Evolutionary conservation across 1,140 invertebrate genomes (phyloP).

Genomic region (Ceratoteleas bidentatus): DNA sequence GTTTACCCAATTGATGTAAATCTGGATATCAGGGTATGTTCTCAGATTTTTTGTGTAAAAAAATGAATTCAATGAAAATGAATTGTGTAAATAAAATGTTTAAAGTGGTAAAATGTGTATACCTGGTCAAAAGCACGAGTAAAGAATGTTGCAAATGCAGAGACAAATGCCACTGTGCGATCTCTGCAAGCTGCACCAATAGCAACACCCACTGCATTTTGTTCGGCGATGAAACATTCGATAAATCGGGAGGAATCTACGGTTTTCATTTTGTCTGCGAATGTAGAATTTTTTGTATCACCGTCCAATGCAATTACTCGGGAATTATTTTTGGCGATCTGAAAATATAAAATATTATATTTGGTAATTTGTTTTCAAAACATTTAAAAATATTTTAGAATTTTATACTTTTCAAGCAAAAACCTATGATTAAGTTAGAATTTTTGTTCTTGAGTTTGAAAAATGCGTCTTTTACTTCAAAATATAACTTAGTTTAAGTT

Average conservation of each 20-base stretch:
- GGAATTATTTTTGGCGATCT: slow-evolving; percentile 89
- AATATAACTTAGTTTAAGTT: too few species aligned
- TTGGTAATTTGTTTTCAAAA: too few species aligned
- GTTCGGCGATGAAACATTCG: slow-evolving; percentile 99
- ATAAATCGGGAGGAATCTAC: slow-evolving; percentile 90
- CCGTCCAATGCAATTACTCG: slow-evolving; percentile 96
- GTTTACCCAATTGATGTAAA: too few species aligned
- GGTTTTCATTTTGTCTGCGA: slow-evolving; percentile 94
- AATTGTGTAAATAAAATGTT: too few species aligned
- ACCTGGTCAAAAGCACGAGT: slow-evolving; percentile 97
- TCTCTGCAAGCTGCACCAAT: slow-evolving; percentile 95
- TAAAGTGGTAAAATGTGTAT: slow-evolving; percentile 25
- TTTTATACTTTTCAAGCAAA: too few species aligned
- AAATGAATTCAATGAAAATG: too few species aligned
- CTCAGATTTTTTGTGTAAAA: too few species aligned
- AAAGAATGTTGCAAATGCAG: slow-evolving; percentile 99
- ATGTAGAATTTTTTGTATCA: slow-evolving; percentile 99
- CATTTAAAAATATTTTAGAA: too few species aligned
- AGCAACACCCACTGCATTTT: slow-evolving; percentile 97
- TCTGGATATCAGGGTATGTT: too few species aligned
- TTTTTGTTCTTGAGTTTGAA: too few species aligned
- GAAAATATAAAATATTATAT: slow-evolving; percentile 20
- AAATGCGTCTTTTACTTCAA: too few species aligned
- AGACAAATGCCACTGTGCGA: slow-evolving; percentile 94
- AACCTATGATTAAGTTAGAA: too few species aligned